A percentile compares a stretch with the other conserved stretches of the same genome.
Evolutionary conservation across 2,888 invertebrate genomes (phyloP).

Genomic region (Sabatieria punctata): DNA sequence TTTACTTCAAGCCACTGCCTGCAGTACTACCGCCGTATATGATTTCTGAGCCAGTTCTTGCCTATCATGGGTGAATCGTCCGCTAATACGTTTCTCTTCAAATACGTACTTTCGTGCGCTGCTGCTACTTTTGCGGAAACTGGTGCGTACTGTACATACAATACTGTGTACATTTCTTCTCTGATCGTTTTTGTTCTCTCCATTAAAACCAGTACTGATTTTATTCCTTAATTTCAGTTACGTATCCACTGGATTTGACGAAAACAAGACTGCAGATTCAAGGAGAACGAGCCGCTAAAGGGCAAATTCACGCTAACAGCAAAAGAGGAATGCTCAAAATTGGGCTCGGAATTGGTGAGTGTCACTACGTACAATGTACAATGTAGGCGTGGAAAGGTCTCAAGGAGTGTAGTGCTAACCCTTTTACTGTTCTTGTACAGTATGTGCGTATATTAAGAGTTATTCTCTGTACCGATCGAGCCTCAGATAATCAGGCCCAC

Average conservation of each 20-base stretch:
- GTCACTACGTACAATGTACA: conserved; percentile 1
- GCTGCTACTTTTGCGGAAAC: conserved; percentile 55
- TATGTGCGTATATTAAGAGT: too few relatives aligned
- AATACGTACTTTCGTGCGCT: conserved; percentile 50
- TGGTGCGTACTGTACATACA: too few relatives aligned
- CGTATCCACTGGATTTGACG: conserved; percentile 79
- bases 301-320: conserved; percentile 10
- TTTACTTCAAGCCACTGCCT: too few relatives aligned
- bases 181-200: background rate
- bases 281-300: conserved; percentile 46
- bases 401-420: conserved; percentile 10
- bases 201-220: background rate
- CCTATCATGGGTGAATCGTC: too few relatives aligned
- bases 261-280: conserved; percentile 85
- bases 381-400: conserved; percentile 7
- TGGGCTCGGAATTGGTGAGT: conserved; percentile 49
- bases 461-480: too few relatives aligned
- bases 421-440: background rate
- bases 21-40: too few relatives aligned
- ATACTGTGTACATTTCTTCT: too few relatives aligned
- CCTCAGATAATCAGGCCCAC: too few relatives aligned
- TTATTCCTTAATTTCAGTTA: conserved; percentile 42
- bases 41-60: too few relatives aligned
- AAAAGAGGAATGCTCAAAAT: conserved; percentile 60
- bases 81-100: conserved; percentile 35